phyloP scores from a whole-genome alignment of 2,888 invertebrate genomes.

The Phytoseiulus persimilis region DNA sequence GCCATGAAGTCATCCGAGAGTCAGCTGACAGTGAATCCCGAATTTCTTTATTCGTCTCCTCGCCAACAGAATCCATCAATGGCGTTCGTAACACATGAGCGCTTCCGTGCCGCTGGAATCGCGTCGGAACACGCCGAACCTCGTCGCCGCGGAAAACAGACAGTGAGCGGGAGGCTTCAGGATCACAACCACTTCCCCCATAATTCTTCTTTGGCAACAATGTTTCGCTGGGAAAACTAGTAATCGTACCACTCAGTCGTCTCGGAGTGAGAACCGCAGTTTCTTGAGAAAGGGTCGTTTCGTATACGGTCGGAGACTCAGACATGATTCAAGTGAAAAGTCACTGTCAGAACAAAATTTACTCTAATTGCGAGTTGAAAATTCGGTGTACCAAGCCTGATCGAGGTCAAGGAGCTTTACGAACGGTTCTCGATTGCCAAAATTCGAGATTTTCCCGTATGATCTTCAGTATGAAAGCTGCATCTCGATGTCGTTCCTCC shows the following conservation, averaged over 20 bases:
- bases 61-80: background rate
- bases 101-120: background rate
- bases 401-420: background rate
- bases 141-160: too few species aligned
- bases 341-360: background rate
- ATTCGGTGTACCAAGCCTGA: background rate
- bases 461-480: constrained; percentile 27
- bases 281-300: too few species aligned
- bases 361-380: background rate
- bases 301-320: too few species aligned
- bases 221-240: too few species aligned
- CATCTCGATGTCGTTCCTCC: constrained; percentile 14
- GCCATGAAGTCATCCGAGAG: background rate
- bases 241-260: too few species aligned
- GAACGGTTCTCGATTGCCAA: background rate
- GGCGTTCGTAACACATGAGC: background rate
- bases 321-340: too few species aligned
- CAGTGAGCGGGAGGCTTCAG: too few species aligned
- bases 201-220: too few species aligned
- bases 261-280: too few species aligned
- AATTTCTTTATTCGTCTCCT: background rate
- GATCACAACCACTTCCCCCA: too few species aligned
- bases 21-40: background rate
- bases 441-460: constrained; percentile 20
- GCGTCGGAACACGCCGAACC: too few species aligned